Conservation (phyloP, 2,888 invertebrate species). For the Trissolcus brochymenae region DNA sequence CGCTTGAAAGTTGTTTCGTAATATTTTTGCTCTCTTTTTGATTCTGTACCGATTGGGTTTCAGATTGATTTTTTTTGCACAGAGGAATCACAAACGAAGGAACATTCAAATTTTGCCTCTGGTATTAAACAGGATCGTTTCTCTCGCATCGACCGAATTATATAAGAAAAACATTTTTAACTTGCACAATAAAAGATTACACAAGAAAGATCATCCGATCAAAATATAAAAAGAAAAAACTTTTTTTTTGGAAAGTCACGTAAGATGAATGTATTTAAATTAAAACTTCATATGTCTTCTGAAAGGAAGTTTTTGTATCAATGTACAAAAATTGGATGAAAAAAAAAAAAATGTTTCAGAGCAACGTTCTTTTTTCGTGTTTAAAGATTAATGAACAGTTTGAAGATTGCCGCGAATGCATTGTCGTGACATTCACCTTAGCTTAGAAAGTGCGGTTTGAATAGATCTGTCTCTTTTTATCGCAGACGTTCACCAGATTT, state of each 20-base stretch:
- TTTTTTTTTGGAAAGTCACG: constrained; percentile 8
- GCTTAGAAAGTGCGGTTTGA: constrained; percentile 55
- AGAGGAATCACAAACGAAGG: no score
- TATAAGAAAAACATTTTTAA: no score
- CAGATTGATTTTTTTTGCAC: background rate
- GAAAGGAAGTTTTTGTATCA: constrained; percentile 23
- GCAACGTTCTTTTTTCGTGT: constrained; percentile 27
- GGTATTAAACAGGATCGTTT: no score
- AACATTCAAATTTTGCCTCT: no score
- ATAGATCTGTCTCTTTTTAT: constrained; percentile 46
- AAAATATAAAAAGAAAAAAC: background rate
- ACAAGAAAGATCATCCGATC: background rate
- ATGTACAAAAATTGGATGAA: background rate
- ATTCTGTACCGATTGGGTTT: no score
- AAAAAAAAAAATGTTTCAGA: constrained; percentile 8
- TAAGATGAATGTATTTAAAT: constrained; percentile 6
- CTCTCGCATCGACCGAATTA: no score
- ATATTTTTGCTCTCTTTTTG: no score
- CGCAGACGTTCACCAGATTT: constrained; percentile 25
- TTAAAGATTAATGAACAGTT: constrained; percentile 45
- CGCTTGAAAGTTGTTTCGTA: no score
- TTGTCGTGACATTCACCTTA: constrained; percentile 56
- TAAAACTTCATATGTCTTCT: background rate
- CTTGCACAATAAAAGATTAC: background rate
- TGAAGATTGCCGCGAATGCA: constrained; percentile 40